These are phyloP conservation scores for Labrus mixtus DNA, from an alignment of 2,113 vertebrate species.

Conservation along the genomic window DNA sequence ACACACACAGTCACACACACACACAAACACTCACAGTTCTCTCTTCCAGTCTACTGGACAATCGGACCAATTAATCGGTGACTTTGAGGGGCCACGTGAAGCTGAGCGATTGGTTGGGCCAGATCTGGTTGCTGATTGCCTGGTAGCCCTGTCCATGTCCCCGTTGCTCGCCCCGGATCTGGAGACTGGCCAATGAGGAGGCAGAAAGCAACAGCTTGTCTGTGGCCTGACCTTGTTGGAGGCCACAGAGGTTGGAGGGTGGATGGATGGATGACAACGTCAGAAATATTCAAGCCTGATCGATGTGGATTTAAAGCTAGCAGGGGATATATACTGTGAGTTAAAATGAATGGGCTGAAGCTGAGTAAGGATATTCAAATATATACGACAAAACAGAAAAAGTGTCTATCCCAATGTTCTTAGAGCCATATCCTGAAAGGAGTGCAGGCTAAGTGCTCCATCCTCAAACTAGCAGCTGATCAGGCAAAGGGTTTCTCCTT, in stretches of 20 bases:
- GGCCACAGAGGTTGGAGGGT: conserved; percentile 89
- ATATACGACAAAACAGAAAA: not conserved
- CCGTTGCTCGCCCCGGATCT: conserved; percentile 78
- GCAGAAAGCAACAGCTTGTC: conserved; percentile 88
- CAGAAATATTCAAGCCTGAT: conserved; percentile 87
- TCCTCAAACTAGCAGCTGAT: not conserved
- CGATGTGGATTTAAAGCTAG: conserved; percentile 76
- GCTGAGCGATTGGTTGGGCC: conserved; percentile 55
- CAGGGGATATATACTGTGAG: conserved; percentile 1
- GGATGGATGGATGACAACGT: conserved; percentile 75
- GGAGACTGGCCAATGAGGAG: conserved; percentile 85
- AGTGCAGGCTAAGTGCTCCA: not conserved
- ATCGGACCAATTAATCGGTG: conserved; percentile 84
- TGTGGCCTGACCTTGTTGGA: conserved; percentile 92
- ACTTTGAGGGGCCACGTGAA: conserved; percentile 78
- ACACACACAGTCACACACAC: conserved; percentile 44
- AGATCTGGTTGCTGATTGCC: conserved; percentile 76
- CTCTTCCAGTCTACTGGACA: conserved; percentile 85
- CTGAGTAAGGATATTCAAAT: not conserved
- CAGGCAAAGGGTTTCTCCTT: not conserved
- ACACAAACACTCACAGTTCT: conserved; percentile 62
- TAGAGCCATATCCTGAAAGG: not conserved
- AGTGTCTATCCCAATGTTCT: conserved; percentile 2
- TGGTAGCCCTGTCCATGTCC: conserved; percentile 84
- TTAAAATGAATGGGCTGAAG: not conserved